These are phyloP conservation scores for Theretra japonica DNA, from an alignment of 2,888 invertebrate species.

Conservation along the genomic window DNA sequence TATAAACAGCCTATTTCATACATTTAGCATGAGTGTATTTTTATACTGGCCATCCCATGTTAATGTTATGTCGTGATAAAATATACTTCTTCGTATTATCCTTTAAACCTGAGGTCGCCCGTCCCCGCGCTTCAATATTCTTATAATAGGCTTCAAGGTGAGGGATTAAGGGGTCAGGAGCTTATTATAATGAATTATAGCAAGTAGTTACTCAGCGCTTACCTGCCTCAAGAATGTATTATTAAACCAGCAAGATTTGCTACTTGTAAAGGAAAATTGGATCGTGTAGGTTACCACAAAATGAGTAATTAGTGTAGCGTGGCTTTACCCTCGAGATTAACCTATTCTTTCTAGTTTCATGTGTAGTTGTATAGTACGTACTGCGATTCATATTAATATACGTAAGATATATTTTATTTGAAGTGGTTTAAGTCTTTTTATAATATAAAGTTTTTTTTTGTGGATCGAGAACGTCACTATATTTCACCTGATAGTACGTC, in stretches of 20 bases:
- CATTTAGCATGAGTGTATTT: background rate
- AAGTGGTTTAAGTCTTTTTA: no score
- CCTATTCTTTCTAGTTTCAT: no score
- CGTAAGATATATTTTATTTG: no score
- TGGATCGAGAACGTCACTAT: no score
- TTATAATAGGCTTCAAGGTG: constrained; percentile 39
- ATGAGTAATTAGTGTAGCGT: constrained; percentile 9
- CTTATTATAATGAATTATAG: constrained; percentile 47
- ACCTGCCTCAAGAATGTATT: constrained; percentile 52
- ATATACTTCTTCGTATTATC: constrained; percentile 1
- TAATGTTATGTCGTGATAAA: background rate
- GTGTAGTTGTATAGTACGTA: no score
- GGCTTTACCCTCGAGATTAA: background rate
- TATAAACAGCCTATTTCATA: no score
- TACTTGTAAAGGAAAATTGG: constrained; percentile 43
- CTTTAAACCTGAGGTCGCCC: constrained; percentile 27
- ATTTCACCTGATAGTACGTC: no score
- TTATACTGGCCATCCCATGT: background rate
- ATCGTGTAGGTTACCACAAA: constrained; percentile 29
- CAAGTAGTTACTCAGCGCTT: constrained; percentile 48
- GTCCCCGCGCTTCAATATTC: constrained; percentile 28
- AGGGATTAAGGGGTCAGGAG: constrained; percentile 43
- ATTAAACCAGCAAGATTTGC: constrained; percentile 48
- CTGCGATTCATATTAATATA: no score
- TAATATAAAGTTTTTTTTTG: no score